Evolutionary conservation across 2,797 vertebrate genomes (phyloP).

Genomic region (Microctenopoma lineatum): DNA sequence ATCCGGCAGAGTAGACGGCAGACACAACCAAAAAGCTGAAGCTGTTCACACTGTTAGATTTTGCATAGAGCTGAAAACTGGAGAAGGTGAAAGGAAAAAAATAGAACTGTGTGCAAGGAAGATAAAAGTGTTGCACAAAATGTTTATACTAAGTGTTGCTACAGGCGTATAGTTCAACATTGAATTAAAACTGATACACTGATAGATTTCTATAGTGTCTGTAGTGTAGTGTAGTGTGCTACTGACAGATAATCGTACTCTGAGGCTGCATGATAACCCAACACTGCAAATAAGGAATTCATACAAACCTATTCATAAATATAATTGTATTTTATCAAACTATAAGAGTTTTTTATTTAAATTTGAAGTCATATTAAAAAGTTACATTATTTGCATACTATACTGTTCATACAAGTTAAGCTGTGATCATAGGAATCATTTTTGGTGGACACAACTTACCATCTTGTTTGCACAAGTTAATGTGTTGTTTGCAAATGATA

Average conservation of each 20-base stretch:
- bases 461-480: not conserved
- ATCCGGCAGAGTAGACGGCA: slow-evolving; percentile 39
- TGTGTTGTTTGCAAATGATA: not conserved
- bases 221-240: too few species aligned
- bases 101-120: not conserved
- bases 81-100: not conserved
- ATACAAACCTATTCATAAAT: too few species aligned
- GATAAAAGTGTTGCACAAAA: slow-evolving; percentile 1
- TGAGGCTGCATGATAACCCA: too few species aligned
- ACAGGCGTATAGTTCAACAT: not conserved
- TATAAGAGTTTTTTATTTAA: too few species aligned
- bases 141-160: slow-evolving; percentile 21
- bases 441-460: not conserved
- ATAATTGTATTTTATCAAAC: too few species aligned
- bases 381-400: too few species aligned
- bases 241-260: too few species aligned
- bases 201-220: too few species aligned
- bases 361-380: too few species aligned
- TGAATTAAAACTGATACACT: slow-evolving; percentile 1
- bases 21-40: slow-evolving; percentile 10
- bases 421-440: too few species aligned
- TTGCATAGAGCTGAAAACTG: not conserved
- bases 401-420: too few species aligned
- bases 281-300: too few species aligned
- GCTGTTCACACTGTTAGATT: slow-evolving; percentile 26